Conservation (phyloP, 2,888 invertebrate genomes). For the Heteropelma amictum region DNA sequence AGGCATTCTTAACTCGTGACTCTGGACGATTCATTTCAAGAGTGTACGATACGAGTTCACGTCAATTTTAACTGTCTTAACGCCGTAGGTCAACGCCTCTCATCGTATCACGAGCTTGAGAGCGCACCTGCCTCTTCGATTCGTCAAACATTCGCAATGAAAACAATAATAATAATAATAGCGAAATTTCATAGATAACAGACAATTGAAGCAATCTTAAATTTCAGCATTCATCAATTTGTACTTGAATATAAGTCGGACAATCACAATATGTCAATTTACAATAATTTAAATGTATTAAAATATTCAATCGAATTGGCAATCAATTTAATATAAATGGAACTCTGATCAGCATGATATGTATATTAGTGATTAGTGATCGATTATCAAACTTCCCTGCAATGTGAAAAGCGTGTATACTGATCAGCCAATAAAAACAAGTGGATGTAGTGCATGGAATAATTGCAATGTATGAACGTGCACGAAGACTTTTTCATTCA, state of each 20-base stretch:
- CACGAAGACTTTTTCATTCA: conserved; percentile 24
- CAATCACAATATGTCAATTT: no score
- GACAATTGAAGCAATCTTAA: background rate
- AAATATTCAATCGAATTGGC: no score
- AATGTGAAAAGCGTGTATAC: conserved; percentile 15
- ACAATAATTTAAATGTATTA: no score
- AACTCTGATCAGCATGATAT: no score
- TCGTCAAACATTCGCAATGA: background rate
- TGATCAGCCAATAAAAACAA: conserved; percentile 10
- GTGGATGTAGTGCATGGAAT: conserved; percentile 19
- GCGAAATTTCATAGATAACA: background rate
- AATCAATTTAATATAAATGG: no score
- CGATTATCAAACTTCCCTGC: background rate
- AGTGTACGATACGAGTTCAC: background rate
- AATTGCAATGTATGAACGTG: conserved; percentile 28
- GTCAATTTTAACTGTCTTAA: background rate
- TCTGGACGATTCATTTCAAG: conserved; percentile 35
- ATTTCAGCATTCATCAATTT: no score
- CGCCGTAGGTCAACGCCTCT: background rate
- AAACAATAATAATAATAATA: background rate
- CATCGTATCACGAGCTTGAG: background rate
- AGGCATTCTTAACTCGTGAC: conserved; percentile 62
- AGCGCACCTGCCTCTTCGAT: background rate
- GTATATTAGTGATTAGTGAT: conserved; percentile 5
- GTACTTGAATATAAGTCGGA: no score